These are phyloP conservation scores for Eledone cirrhosa DNA, from an alignment of 2,888 invertebrate genomes.

Conservation along the genomic window DNA sequence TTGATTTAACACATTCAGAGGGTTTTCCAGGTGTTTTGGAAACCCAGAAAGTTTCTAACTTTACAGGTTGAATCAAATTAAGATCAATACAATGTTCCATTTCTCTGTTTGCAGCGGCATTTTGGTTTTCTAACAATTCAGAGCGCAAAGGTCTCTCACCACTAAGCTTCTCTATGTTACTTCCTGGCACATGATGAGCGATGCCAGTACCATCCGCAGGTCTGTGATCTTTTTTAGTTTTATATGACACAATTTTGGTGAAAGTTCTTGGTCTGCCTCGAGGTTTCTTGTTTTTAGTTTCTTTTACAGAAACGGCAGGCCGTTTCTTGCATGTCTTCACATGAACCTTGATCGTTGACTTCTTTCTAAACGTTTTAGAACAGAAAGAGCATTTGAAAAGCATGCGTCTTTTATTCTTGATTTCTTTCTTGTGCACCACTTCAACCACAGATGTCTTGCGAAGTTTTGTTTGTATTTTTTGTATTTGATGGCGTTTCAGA, in stretches of 20 bases:
- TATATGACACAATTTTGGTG: conserved; percentile 22
- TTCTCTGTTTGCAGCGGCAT: neutral
- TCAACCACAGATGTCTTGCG: conserved; percentile 10
- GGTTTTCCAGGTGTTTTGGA: conserved; percentile 25
- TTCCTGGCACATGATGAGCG: neutral
- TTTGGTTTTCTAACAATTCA: neutral
- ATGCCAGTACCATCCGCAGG: neutral
- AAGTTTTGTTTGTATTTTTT: conserved; percentile 18
- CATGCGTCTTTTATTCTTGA: neutral
- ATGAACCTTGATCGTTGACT: conserved; percentile 7
- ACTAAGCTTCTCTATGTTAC: neutral
- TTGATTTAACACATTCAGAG: conserved; percentile 21
- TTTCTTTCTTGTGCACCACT: conserved; percentile 6
- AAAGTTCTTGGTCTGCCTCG: conserved; percentile 11
- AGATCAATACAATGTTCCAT: neutral
- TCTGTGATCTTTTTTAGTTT: neutral
- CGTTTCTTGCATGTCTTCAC: conserved; percentile 5
- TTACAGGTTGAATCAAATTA: neutral
- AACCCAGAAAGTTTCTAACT: conserved; percentile 20
- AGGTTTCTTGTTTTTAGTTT: neutral
- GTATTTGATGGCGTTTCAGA: conserved; percentile 9
- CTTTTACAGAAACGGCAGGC: neutral
- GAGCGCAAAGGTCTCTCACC: neutral
- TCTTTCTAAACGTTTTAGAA: conserved; percentile 5
- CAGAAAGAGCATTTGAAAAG: conserved; percentile 22